Evolutionary conservation across 1,140 invertebrate genomes (phyloP).

Genomic region (Aphelenchoides fujianensis): DNA sequence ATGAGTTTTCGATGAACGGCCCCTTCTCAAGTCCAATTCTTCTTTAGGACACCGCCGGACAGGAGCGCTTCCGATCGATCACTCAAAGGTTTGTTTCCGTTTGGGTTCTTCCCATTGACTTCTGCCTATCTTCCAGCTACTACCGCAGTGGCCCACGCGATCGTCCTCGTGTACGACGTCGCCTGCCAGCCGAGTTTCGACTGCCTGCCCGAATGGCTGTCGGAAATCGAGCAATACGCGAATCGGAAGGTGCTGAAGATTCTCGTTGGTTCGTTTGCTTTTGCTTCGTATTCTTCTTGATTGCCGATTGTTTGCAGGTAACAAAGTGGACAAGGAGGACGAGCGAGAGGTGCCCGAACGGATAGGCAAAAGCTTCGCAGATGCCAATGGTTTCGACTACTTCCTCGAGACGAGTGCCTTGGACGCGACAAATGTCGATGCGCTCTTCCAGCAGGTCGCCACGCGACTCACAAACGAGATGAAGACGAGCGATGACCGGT

Average conservation of each 20-base stretch:
- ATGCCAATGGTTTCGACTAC: constrained; percentile 60
- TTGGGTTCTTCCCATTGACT: neutral
- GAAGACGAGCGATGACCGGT: constrained; percentile 58
- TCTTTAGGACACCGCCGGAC: constrained; percentile 51
- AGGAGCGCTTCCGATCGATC: constrained; percentile 68
- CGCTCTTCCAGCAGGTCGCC: constrained; percentile 60
- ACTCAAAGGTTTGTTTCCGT: constrained; percentile 58
- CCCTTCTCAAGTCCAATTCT: constrained; percentile 44
- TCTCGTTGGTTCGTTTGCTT: constrained; percentile 54
- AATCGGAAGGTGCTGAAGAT: constrained; percentile 60
- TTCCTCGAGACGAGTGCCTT: constrained; percentile 60
- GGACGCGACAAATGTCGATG: constrained; percentile 60
- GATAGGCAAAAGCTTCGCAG: constrained; percentile 57
- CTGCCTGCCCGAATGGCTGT: constrained; percentile 84
- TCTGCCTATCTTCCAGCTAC: constrained; percentile 64
- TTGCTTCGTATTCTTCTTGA: neutral
- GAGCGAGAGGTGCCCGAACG: constrained; percentile 59
- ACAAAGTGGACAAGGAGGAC: constrained; percentile 62
- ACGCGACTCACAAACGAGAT: constrained; percentile 57
- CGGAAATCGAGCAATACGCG: constrained; percentile 72
- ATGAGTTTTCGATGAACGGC: constrained; percentile 12
- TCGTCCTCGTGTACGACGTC: constrained; percentile 81
- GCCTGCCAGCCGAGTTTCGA: constrained; percentile 85
- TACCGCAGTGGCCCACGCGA: constrained; percentile 69
- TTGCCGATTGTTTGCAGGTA: constrained; percentile 44